Base-by-base conservation (phyloP, 1,140 invertebrate genomes). In the Conopomorpha cramerella region DNA sequence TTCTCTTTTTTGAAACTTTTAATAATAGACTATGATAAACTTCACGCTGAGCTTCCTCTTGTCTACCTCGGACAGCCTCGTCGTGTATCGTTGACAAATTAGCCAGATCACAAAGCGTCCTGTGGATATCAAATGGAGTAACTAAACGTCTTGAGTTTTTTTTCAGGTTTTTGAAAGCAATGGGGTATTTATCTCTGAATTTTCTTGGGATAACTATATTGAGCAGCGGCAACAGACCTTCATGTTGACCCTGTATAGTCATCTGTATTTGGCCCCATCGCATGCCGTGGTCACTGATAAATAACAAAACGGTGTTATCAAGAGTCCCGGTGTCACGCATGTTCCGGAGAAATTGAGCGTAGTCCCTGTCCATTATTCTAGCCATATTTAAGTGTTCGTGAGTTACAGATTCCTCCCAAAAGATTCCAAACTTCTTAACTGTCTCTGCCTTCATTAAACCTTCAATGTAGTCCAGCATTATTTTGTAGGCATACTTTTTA, bases 271-370 rank as follows among this genome's bases (percentile, higher is more conserved):
- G 47, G 1, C 93, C 93, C 71, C 88, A 95, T 11, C 94, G 67
- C 51, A 93, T 86, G 0, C 94, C 94, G 60, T 96, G 95, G 62
- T 97, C 95, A 50, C 91, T 93, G 45, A 93, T 81, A 8, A 95
- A 83, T 10, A 96, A 71, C 0, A 96, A 51, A 41, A 86, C 66
- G 0, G 83, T 83, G 26, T 84, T 80, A 32, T 88, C 79, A 35
- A 86, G 55, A 0, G 80, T 63, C 0, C 81, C 81, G 6, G 72
- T 64, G 0, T 65, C 46, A 10, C 82, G 59, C 18, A 90, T 45
- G 1, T 72, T 49, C 27, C 74, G 53, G 3, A 90, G 59, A 40
- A 83, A 83, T 1, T 66, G 42, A 0, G 62, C 36, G 41, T 86
- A 73, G 8, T 73, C 59, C 0, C 63, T 43, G 42, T 91, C 89